These are phyloP conservation scores for Drosophila mojavensis DNA, from an alignment of 1,140 invertebrate species.

Conservation along the genomic window DNA sequence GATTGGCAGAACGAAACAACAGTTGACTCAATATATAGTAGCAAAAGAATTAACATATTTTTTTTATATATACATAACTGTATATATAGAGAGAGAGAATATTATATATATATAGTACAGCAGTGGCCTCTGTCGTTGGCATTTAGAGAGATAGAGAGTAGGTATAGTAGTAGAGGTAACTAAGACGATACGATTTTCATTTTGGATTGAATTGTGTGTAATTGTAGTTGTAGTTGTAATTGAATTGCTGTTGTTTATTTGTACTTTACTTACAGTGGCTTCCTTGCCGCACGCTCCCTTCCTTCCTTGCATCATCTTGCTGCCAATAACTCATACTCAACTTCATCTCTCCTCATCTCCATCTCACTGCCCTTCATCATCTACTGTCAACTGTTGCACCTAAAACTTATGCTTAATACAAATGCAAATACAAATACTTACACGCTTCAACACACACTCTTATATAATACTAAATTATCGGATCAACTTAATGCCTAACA, in stretches of 20 bases:
- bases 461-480: slow-evolving; percentile 64
- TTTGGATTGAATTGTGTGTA: slow-evolving; percentile 27
- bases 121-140: slow-evolving; percentile 44
- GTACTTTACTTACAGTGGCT: slow-evolving; percentile 74
- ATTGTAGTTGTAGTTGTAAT: neutral
- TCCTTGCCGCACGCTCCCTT: slow-evolving; percentile 72
- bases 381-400: slow-evolving; percentile 63
- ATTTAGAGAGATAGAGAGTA: slow-evolving; percentile 71
- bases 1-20: slow-evolving; percentile 60
- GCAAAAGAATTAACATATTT: slow-evolving; percentile 27
- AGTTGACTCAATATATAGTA: slow-evolving; percentile 69
- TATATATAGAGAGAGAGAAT: slow-evolving; percentile 22
- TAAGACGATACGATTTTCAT: slow-evolving; percentile 57
- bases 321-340: slow-evolving; percentile 19
- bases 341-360: slow-evolving; percentile 21
- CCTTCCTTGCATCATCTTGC: slow-evolving; percentile 6
- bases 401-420: slow-evolving; percentile 66
- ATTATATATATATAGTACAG: slow-evolving; percentile 21
- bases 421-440: slow-evolving; percentile 51
- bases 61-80: slow-evolving; percentile 16
- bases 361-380: neutral
- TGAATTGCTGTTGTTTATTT: slow-evolving; percentile 7
- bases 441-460: slow-evolving; percentile 55
- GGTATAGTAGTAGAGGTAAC: slow-evolving; percentile 54
- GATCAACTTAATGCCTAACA: slow-evolving; percentile 68